Evolutionary conservation across 2,113 vertebrate species (phyloP).

Genomic region (Tachysurus fulvidraco): DNA sequence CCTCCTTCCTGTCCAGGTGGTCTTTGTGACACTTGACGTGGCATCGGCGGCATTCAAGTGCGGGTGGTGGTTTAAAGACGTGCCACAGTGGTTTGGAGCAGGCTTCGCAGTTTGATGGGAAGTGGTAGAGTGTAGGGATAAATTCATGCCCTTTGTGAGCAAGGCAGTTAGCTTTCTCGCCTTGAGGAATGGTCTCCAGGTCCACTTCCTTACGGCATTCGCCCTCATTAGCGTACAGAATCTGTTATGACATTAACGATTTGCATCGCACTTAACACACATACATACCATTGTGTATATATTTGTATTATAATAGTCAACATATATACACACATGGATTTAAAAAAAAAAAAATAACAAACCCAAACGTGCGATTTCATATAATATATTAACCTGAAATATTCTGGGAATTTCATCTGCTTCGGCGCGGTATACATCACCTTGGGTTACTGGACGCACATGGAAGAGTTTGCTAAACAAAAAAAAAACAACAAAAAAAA

Average conservation of each 20-base stretch:
- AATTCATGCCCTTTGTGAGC: constrained; percentile 99
- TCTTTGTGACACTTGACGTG: constrained; percentile 99
- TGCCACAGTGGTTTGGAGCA: constrained; percentile 98
- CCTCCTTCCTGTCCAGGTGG: constrained; percentile 97
- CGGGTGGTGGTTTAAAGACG: constrained; percentile 95
- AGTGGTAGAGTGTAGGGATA: constrained; percentile 97
- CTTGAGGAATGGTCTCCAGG: constrained; percentile 83
- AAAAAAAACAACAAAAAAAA: neutral
- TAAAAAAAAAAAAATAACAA: neutral
- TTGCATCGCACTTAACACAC: neutral
- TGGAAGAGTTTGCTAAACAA: constrained; percentile 91
- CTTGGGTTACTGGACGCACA: constrained; percentile 96
- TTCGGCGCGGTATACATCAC: constrained; percentile 97
- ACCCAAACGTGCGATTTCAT: neutral
- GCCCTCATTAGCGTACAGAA: constrained; percentile 97
- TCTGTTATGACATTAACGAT: constrained; percentile 67
- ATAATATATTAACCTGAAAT: constrained; percentile 84
- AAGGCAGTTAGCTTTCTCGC: constrained; percentile 93
- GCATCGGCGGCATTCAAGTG: constrained; percentile 94
- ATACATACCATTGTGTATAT: too few relatives aligned
- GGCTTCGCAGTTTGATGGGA: constrained; percentile 97
- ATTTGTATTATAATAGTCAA: too few relatives aligned
- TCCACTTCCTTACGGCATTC: constrained; percentile 96
- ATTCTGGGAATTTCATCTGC: constrained; percentile 97
- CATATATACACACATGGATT: too few relatives aligned